Evolutionary conservation across 2,113 vertebrate species (phyloP).

Genomic region (Pseudolaguvia tuberculata): DNA sequence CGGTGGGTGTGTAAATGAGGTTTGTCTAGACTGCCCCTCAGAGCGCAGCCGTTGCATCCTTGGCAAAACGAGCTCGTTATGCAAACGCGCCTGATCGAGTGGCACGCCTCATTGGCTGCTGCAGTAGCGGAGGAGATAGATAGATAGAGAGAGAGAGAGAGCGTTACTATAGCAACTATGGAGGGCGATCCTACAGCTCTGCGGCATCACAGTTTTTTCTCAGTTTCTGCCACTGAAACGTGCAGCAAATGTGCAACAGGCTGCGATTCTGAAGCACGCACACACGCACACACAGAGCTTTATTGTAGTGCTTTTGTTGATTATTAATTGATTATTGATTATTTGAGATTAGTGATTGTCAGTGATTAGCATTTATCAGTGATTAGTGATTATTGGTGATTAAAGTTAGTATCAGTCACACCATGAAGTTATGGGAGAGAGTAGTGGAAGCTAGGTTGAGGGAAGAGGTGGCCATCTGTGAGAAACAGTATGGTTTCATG

Average conservation of each 20-base stretch:
- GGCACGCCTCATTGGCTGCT: conserved; percentile 69
- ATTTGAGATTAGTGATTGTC: too few species aligned
- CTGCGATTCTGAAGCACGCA: conserved; percentile 16
- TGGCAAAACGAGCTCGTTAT: conserved; percentile 77
- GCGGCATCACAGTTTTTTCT: conserved; percentile 68
- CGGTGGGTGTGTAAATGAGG: conserved; percentile 69
- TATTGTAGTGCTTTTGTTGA: not conserved
- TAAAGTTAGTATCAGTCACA: too few species aligned
- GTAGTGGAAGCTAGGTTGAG: too few species aligned
- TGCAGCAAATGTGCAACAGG: conserved; percentile 33
- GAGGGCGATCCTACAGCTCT: conserved; percentile 69
- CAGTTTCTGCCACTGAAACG: conserved; percentile 52
- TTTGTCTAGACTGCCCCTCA: conserved; percentile 73
- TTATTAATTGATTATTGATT: too few species aligned
- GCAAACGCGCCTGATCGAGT: conserved; percentile 76
- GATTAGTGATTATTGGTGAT: too few species aligned
- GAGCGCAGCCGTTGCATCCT: conserved; percentile 67
- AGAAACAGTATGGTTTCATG: too few species aligned
- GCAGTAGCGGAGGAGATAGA: conserved; percentile 44
- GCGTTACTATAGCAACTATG: conserved; percentile 64
- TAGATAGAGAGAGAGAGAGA: conserved; percentile 31
- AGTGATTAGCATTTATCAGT: too few species aligned
- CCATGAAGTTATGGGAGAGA: too few species aligned
- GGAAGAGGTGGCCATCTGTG: too few species aligned
- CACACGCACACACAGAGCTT: not conserved